These are phyloP conservation scores for Cariama cristata DNA, from an alignment of 2,113 vertebrate species.

Conservation along the genomic window DNA sequence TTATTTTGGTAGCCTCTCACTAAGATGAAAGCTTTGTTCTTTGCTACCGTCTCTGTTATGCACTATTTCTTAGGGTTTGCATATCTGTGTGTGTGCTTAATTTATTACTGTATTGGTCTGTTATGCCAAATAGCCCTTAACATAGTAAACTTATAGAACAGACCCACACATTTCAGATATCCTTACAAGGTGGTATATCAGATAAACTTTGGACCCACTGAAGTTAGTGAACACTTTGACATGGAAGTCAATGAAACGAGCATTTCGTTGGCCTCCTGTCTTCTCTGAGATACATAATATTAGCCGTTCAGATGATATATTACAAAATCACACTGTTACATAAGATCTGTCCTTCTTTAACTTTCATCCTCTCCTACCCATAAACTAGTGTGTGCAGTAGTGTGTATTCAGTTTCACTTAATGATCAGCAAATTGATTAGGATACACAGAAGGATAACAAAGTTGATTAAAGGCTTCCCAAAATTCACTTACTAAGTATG, in stretches of 20 bases:
- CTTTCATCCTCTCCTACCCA: not conserved
- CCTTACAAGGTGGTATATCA: not conserved
- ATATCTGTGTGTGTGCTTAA: not conserved
- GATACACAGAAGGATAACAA: not conserved
- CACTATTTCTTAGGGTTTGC: not conserved
- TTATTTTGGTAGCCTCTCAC: not conserved
- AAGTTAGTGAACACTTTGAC: not conserved
- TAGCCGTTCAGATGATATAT: not conserved
- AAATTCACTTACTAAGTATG: not conserved
- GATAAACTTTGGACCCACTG: not conserved
- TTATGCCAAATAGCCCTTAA: not conserved
- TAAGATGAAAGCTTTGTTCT: not conserved
- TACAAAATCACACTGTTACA: not conserved
- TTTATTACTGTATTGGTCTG: not conserved
- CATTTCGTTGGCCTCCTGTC: not conserved
- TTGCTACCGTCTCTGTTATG: not conserved
- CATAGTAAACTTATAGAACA: not conserved
- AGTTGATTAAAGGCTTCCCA: not conserved
- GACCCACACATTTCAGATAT: not conserved
- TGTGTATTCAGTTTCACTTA: not conserved
- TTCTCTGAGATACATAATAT: not conserved
- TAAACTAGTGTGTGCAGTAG: not conserved
- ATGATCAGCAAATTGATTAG: not conserved
- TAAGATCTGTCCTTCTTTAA: not conserved
- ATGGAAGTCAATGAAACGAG: not conserved